A percentile compares a stretch with the other conserved stretches of the same genome.
Evolutionary conservation across 2,888 invertebrate genomes (phyloP).

Genomic region (Rhamphomyia laevipes): DNA sequence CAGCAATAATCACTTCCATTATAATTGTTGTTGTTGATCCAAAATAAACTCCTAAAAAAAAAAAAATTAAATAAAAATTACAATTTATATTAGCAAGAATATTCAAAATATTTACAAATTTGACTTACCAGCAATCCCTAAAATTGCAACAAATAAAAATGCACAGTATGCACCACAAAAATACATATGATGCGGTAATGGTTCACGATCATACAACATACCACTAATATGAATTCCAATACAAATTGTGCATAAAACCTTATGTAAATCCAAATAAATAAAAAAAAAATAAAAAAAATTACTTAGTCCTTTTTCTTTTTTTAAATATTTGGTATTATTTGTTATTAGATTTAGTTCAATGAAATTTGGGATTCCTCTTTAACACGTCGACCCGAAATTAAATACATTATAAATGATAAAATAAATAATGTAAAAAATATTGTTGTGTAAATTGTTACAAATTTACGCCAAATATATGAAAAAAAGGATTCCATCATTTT

Average conservation of each 20-base stretch:
- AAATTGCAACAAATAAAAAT: constrained; percentile 20
- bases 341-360: no score
- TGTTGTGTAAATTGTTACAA: no score
- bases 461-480: no score
- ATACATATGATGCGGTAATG: constrained; percentile 20
- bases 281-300: no score
- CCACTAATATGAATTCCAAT: constrained; percentile 22
- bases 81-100: background rate
- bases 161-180: constrained; percentile 25
- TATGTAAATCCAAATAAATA: background rate
- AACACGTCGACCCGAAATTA: no score
- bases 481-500: no score
- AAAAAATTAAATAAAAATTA: constrained; percentile 2
- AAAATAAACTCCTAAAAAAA: constrained; percentile 11
- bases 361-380: no score
- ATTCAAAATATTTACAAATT: no score
- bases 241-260: constrained; percentile 10
- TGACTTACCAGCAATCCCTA: constrained; percentile 17
- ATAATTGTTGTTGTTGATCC: constrained; percentile 14
- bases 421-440: no score
- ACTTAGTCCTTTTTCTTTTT: no score
- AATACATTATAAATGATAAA: no score
- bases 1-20: constrained; percentile 18
- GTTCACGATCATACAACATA: constrained; percentile 18
- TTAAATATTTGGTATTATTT: no score